Evolutionary conservation across 2,888 invertebrate genomes (phyloP), one percentile per base, ranked within the genome.

Genomic region (Eupithecia dodoneata): DNA sequence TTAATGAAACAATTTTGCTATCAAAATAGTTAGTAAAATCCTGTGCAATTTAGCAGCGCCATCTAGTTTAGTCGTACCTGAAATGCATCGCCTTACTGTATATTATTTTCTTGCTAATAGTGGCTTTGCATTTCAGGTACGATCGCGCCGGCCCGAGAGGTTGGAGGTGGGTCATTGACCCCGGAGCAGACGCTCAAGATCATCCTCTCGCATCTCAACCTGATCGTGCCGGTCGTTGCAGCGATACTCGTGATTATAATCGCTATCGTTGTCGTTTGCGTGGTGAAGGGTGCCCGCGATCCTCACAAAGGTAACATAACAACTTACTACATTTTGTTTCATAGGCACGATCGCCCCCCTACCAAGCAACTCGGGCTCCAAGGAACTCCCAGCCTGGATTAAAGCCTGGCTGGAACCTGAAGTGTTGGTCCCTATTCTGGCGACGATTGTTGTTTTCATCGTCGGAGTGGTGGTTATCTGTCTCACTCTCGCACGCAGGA

Each of bases 141-240:
- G 96, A 97, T 98, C 95, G 98, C 98, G 95, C 98, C 98, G 95
- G 93, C 91, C 81, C 97, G 98, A 94, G 98, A 98, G 92, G 96
- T 97, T 89, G 91, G 90, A 81, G 92, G 87, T 86, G 97, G 97
- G 90, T 96, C 97, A 87, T 96, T 97, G 88, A 97, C 97, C 88
- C 95, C 96, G 89, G 97, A 98, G 94, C 97, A 97, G 93, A 97
- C 98, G 86, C 96, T 98, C 95, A 97, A 97, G 96, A 97, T 98
- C 90, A 97, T 98, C 93, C 97, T 98, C 94, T 97, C 98, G 87
- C 98, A 98, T 95, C 96, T 98, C 91, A 98, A 98, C 96, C 97
- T 99, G 90, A 98, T 99, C 95, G 98, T 99, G 88, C 99, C 99
- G 76, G 98, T 99, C 87, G 97, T 98, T 91, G 98, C 98, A 84